Conservation (phyloP, 2,113 vertebrate genomes). For the Lanius collurio region DNA sequence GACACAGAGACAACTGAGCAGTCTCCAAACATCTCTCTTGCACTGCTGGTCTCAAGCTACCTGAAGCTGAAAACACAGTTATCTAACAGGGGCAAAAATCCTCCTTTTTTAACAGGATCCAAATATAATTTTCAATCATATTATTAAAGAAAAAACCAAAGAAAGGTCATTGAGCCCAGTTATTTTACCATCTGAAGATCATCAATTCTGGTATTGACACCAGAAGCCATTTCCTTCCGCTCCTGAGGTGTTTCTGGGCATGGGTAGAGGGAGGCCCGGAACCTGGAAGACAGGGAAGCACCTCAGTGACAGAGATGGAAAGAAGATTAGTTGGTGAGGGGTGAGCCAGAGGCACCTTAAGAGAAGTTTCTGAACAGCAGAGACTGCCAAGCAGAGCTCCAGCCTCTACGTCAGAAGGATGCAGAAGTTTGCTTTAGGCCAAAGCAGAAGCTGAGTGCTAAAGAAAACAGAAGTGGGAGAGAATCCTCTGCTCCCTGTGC, state of each 20-base stretch:
- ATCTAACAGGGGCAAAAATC: background rate
- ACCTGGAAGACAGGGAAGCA: constrained; percentile 75
- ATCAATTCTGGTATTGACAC: constrained; percentile 96
- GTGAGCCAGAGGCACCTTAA: background rate
- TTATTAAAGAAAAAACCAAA: background rate
- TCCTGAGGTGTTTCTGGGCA: constrained; percentile 96
- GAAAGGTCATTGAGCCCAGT: background rate
- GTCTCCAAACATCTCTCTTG: background rate
- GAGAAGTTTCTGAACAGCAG: background rate
- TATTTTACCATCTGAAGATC: constrained; percentile 94
- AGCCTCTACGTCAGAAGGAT: background rate
- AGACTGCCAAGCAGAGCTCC: background rate
- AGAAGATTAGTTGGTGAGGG: background rate
- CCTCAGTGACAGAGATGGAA: background rate
- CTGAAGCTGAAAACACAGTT: background rate
- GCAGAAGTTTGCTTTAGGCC: background rate
- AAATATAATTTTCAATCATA: background rate
- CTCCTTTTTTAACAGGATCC: background rate
- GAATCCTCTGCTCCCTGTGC: background rate
- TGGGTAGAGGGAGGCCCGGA: constrained; percentile 94
- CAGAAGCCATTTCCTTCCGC: constrained; percentile 95
- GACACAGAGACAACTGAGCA: background rate
- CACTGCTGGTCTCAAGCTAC: background rate
- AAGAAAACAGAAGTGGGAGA: background rate
- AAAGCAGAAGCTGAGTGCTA: background rate